Conservation (phyloP, 2,797 vertebrate species). For the Lutjanus argentimaculatus region DNA sequence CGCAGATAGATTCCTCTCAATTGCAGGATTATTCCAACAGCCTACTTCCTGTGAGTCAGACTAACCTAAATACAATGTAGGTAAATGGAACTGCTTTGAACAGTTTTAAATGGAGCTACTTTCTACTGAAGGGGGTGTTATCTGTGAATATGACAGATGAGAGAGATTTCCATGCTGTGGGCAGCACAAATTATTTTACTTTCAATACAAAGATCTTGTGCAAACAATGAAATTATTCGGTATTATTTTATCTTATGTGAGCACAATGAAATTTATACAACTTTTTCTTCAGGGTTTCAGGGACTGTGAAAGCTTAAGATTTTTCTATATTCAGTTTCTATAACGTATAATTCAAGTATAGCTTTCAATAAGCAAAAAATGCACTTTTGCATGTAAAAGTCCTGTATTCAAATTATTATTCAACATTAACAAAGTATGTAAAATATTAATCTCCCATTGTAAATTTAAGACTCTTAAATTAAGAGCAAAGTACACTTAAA, state of each 20-base stretch:
- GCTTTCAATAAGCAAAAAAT: not conserved
- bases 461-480: too few relatives aligned
- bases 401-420: not conserved
- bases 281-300: not conserved
- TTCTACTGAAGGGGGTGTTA: not conserved
- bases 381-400: not conserved
- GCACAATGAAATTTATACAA: not conserved
- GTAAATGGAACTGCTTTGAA: not conserved
- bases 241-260: not conserved
- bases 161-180: constrained; percentile 3
- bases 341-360: not conserved
- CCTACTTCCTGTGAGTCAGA: too few relatives aligned
- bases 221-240: too few relatives aligned
- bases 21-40: not conserved
- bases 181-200: constrained; percentile 21
- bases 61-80: not conserved
- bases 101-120: not conserved
- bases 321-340: not conserved
- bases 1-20: too few relatives aligned
- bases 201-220: too few relatives aligned
- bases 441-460: not conserved
- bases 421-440: not conserved
- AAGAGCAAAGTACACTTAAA: not conserved
- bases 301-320: not conserved
- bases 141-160: not conserved